Evolutionary conservation across 2,888 invertebrate species (phyloP).

Genomic region (Zygogramma bicolorata): DNA sequence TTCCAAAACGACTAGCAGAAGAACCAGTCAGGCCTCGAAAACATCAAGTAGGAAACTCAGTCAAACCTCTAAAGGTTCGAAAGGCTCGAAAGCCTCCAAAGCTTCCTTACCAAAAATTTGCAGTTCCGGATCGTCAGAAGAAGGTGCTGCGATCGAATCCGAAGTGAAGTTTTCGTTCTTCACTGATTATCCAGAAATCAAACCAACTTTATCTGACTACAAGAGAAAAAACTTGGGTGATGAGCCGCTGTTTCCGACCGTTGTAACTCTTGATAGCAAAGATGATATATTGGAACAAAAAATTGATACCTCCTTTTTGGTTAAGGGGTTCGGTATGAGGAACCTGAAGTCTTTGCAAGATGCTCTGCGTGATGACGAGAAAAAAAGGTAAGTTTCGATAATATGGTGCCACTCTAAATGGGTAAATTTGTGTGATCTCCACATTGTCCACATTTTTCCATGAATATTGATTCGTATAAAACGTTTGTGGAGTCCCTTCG

Average conservation of each 20-base stretch:
- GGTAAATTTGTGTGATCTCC: no score
- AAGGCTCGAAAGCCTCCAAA: neutral
- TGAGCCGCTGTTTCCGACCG: conserved; percentile 7
- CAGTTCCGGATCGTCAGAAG: neutral
- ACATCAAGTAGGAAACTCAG: neutral
- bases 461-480: no score
- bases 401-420: no score
- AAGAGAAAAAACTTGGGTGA: neutral
- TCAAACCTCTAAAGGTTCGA: neutral
- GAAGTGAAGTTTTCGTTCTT: neutral
- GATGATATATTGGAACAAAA: conserved; percentile 17
- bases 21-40: neutral
- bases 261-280: conserved; percentile 15
- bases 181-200: neutral
- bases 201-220: neutral
- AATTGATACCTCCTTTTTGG: conserved; percentile 49
- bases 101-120: no score
- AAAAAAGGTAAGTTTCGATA: conserved; percentile 25
- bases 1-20: neutral
- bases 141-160: neutral
- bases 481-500: no score
- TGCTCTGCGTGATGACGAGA: conserved; percentile 49
- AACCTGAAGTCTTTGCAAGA: conserved; percentile 56
- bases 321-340: conserved; percentile 59
- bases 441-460: no score